Evolutionary conservation across 2,888 invertebrate genomes (phyloP).

Genomic region (Lobophora halterata): DNA sequence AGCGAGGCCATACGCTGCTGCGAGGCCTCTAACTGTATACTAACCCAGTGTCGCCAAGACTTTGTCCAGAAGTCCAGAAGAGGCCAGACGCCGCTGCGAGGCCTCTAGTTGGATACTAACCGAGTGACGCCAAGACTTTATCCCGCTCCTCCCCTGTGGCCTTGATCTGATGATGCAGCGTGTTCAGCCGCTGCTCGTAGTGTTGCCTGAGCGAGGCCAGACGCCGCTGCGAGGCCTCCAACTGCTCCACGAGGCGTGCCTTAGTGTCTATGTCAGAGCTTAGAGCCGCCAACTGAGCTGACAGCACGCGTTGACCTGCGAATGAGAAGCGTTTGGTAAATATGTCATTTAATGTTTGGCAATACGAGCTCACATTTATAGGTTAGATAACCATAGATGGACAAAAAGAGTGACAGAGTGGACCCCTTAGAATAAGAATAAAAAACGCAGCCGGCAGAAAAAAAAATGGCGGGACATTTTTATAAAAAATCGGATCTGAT

Average conservation of each 20-base stretch:
- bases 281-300: constrained; percentile 92
- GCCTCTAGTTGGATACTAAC: constrained; percentile 87
- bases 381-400: too few relatives aligned
- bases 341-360: not conserved
- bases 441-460: too few relatives aligned
- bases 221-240: constrained; percentile 93
- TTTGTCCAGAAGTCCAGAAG: constrained; percentile 92
- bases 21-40: constrained; percentile 89
- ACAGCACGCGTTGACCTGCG: constrained; percentile 78
- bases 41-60: constrained; percentile 84
- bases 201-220: constrained; percentile 92
- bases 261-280: constrained; percentile 97
- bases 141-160: constrained; percentile 95
- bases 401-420: too few relatives aligned
- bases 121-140: constrained; percentile 86
- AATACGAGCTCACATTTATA: not conserved
- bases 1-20: constrained; percentile 92
- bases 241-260: constrained; percentile 94
- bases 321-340: not conserved
- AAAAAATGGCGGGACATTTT: too few relatives aligned
- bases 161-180: constrained; percentile 90
- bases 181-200: constrained; percentile 94
- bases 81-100: constrained; percentile 91
- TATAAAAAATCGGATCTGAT: too few relatives aligned
- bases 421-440: too few relatives aligned